These are phyloP conservation scores for Xyrichtys novacula DNA, from an alignment of 2,797 vertebrate species.

Conservation along the genomic window DNA sequence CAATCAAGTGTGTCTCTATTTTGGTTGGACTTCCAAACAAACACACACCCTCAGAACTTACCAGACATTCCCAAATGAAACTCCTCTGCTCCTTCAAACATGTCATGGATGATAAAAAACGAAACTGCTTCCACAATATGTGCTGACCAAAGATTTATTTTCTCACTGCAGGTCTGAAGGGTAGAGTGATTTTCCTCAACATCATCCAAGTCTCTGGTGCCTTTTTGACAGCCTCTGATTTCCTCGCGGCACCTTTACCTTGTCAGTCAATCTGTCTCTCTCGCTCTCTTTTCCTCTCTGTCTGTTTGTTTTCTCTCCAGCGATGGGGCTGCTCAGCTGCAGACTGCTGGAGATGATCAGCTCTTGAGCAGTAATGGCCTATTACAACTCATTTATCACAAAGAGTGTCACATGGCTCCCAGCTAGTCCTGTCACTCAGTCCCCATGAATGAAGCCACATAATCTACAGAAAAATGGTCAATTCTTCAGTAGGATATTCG, in stretches of 20 bases:
- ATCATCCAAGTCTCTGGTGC: constrained; percentile 14
- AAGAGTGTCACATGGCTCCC: constrained; percentile 30
- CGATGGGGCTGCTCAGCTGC: constrained; percentile 26
- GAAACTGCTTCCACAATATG: too few relatives aligned
- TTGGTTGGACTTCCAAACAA: too few relatives aligned
- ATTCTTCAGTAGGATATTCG: constrained; percentile 20
- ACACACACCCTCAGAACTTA: too few relatives aligned
- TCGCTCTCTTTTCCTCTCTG: neutral
- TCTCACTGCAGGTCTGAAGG: constrained; percentile 3
- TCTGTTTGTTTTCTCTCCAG: constrained; percentile 27
- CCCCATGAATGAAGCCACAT: constrained; percentile 33
- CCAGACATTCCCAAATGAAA: too few relatives aligned
- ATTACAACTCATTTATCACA: constrained; percentile 54
- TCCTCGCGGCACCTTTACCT: constrained; percentile 30
- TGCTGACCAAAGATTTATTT: constrained; percentile 21
- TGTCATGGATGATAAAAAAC: too few relatives aligned
- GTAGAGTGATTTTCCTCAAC: constrained; percentile 9
- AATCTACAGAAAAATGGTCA: constrained; percentile 50
- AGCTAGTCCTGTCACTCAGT: constrained; percentile 28
- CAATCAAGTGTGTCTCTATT: too few relatives aligned
- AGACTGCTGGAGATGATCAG: constrained; percentile 40
- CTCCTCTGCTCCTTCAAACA: too few relatives aligned
- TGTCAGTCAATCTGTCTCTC: constrained; percentile 25
- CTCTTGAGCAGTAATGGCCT: constrained; percentile 55
- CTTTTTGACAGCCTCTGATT: constrained; percentile 32